phyloP scores from a whole-genome alignment of 2,888 invertebrate genomes.

The Andricus curvator region DNA sequence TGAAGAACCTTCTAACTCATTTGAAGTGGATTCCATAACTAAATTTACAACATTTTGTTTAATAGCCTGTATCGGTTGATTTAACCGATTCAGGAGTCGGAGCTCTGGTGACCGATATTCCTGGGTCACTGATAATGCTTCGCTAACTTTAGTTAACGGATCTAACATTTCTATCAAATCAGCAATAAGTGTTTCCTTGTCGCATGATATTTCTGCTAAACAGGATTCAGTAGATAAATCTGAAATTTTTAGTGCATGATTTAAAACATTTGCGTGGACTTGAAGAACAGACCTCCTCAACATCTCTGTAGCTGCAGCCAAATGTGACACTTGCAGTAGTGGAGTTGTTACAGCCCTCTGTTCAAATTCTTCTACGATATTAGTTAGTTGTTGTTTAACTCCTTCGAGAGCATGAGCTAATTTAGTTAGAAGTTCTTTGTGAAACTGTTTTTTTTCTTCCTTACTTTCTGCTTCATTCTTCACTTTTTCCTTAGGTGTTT shows the following conservation, averaged over 20 bases:
- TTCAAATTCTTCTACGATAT: constrained; percentile 68
- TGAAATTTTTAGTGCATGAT: constrained; percentile 42
- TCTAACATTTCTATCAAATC: constrained; percentile 54
- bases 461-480: neutral
- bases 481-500: neutral
- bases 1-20: constrained; percentile 43
- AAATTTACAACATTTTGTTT: constrained; percentile 58
- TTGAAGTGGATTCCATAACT: constrained; percentile 52
- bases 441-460: neutral
- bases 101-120: constrained; percentile 64
- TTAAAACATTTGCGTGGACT: constrained; percentile 49
- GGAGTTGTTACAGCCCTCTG: constrained; percentile 59
- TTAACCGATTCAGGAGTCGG: constrained; percentile 62
- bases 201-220: constrained; percentile 46
- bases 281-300: constrained; percentile 57
- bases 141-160: constrained; percentile 57
- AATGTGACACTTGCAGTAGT: constrained; percentile 56
- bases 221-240: constrained; percentile 47
- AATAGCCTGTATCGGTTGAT: constrained; percentile 60
- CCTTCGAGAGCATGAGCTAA: constrained; percentile 55
- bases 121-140: constrained; percentile 55
- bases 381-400: constrained; percentile 63
- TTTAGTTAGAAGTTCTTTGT: constrained; percentile 37
- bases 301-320: constrained; percentile 64
- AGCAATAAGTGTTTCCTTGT: constrained; percentile 49